Conservation (phyloP, 1,140 invertebrate species). For the Bombus haemorrhoidalis region DNA sequence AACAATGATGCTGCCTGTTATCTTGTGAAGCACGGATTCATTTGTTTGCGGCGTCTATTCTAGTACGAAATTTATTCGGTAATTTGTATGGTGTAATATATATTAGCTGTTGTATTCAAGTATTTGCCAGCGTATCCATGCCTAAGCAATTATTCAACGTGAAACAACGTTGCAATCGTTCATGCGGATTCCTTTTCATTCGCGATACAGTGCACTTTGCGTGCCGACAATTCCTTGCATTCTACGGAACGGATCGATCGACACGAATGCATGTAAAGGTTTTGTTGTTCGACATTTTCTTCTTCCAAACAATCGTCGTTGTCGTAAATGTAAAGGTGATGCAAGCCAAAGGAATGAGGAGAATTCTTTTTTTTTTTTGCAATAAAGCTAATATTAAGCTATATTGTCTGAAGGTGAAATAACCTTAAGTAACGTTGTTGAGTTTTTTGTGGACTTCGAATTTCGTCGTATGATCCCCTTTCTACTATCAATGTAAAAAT, state of each 20-base stretch:
- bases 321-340: background rate
- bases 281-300: background rate
- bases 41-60: constrained; percentile 10
- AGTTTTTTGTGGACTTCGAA: too few species aligned
- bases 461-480: too few species aligned
- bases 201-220: constrained; percentile 20
- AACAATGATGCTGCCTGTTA: background rate
- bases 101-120: background rate
- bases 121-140: constrained; percentile 2
- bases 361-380: background rate
- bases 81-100: background rate
- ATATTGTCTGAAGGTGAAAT: too few species aligned
- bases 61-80: constrained; percentile 6
- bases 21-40: background rate
- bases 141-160: constrained; percentile 29
- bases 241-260: constrained; percentile 24
- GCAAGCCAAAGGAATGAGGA: background rate
- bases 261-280: constrained; percentile 2
- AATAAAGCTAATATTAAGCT: too few species aligned
- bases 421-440: too few species aligned
- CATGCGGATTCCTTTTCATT: constrained; percentile 26
- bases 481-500: too few species aligned
- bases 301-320: background rate
- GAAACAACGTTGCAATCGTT: constrained; percentile 25
- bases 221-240: constrained; percentile 25